Conservation (phyloP, 2,888 invertebrate genomes). For the Eledone cirrhosa region DNA sequence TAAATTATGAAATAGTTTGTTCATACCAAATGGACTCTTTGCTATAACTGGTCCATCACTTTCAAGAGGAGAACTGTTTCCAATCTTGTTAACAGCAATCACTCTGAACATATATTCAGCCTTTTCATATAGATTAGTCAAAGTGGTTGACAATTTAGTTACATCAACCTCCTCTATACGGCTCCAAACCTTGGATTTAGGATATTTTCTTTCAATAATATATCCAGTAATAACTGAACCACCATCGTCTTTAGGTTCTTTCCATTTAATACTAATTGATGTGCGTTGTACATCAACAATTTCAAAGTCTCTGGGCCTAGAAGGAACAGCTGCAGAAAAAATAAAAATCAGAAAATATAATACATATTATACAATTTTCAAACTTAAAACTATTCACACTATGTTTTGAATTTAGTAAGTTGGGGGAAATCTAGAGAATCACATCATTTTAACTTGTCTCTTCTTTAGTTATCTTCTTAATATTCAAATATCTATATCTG, state of each 20-base stretch:
- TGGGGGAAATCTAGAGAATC: too few species aligned
- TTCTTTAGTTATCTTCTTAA: too few species aligned
- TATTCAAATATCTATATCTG: too few species aligned
- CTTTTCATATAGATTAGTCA: constrained; percentile 61
- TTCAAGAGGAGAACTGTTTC: constrained; percentile 62
- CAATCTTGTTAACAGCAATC: constrained; percentile 64
- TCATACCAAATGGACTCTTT: constrained; percentile 63
- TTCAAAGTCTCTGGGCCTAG: constrained; percentile 41
- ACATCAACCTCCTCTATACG: constrained; percentile 94
- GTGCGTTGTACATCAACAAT: constrained; percentile 50
- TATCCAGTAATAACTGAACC: constrained; percentile 92
- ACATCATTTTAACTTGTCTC: too few species aligned
- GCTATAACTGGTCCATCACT: constrained; percentile 55
- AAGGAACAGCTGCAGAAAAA: constrained; percentile 36
- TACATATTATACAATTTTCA: too few species aligned
- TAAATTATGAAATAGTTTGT: background rate
- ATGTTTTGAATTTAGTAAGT: too few species aligned
- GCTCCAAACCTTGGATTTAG: constrained; percentile 77
- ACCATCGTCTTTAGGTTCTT: constrained; percentile 75
- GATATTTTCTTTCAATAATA: constrained; percentile 76
- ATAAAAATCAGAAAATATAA: too few species aligned
- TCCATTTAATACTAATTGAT: constrained; percentile 61
- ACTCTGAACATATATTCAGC: constrained; percentile 65
- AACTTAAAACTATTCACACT: too few species aligned
- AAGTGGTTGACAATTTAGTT: constrained; percentile 70